Evolutionary conservation across 2,797 vertebrate species (phyloP).

Genomic region (Macropodus opercularis): DNA sequence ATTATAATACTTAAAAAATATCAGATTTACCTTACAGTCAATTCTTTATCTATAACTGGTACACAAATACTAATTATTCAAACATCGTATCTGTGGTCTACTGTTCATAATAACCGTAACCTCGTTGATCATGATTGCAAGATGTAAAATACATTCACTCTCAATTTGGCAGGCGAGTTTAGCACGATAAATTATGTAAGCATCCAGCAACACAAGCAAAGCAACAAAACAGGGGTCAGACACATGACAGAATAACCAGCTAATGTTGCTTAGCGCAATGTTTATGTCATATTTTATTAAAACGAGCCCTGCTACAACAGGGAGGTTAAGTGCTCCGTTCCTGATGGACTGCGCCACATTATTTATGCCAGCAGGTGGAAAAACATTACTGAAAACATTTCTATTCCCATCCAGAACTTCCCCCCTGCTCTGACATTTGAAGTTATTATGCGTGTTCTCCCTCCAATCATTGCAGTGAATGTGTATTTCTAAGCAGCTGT

Average conservation of each 20-base stretch:
- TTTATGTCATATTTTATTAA: constrained; percentile 6
- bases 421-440: constrained; percentile 3
- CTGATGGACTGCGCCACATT: neutral
- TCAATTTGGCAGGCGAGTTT: too few species aligned
- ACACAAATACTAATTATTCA: too few species aligned
- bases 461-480: constrained; percentile 26
- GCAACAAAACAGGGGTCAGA: constrained; percentile 12
- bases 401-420: constrained; percentile 9
- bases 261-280: neutral
- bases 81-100: too few species aligned
- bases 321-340: constrained; percentile 1
- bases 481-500: constrained; percentile 36
- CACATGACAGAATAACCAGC: neutral
- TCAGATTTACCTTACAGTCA: too few species aligned
- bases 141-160: too few species aligned
- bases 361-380: constrained; percentile 1
- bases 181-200: constrained; percentile 8
- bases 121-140: too few species aligned
- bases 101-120: too few species aligned
- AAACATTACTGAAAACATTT: constrained; percentile 9
- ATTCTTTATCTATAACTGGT: too few species aligned
- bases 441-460: constrained; percentile 13
- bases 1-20: too few species aligned
- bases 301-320: neutral
- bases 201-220: neutral